A percentile compares a stretch with the other conserved stretches of the same genome.
These are phyloP conservation scores for Dendrolimus kikuchii DNA, from an alignment of 1,140 invertebrate genomes.

Conservation along the genomic window DNA sequence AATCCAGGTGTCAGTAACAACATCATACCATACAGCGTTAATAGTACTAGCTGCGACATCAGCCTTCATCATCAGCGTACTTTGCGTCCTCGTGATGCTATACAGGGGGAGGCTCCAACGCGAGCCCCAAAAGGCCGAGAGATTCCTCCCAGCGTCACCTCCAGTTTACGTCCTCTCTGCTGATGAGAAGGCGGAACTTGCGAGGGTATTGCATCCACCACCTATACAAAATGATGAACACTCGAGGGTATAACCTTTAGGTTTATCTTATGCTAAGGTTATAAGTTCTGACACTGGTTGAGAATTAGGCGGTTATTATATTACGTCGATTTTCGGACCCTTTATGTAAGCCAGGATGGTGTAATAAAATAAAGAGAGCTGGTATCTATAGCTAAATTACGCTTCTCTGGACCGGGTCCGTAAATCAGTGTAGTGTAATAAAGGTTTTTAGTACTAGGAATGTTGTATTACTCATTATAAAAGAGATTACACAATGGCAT, in stretches of 20 bases:
- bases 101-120: constrained; percentile 71
- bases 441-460: too few relatives aligned
- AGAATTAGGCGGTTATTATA: not conserved
- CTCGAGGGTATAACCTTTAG: constrained; percentile 40
- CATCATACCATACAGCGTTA: constrained; percentile 80
- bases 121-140: constrained; percentile 71
- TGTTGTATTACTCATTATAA: too few relatives aligned
- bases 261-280: not conserved
- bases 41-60: constrained; percentile 80
- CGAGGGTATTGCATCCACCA: constrained; percentile 46
- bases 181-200: constrained; percentile 66
- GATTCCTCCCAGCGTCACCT: constrained; percentile 69
- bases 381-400: too few relatives aligned
- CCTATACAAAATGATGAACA: constrained; percentile 38
- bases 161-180: constrained; percentile 74
- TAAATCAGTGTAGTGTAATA: too few relatives aligned
- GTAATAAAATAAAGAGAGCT: too few relatives aligned
- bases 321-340: too few relatives aligned
- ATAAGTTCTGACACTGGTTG: constrained; percentile 3
- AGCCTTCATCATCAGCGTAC: constrained; percentile 80
- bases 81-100: constrained; percentile 78
- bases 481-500: too few relatives aligned
- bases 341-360: too few relatives aligned
- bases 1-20: constrained; percentile 73
- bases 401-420: too few relatives aligned